Base-by-base conservation (phyloP, 1,140 invertebrate species). In the Drosophila parabipectinata region DNA sequence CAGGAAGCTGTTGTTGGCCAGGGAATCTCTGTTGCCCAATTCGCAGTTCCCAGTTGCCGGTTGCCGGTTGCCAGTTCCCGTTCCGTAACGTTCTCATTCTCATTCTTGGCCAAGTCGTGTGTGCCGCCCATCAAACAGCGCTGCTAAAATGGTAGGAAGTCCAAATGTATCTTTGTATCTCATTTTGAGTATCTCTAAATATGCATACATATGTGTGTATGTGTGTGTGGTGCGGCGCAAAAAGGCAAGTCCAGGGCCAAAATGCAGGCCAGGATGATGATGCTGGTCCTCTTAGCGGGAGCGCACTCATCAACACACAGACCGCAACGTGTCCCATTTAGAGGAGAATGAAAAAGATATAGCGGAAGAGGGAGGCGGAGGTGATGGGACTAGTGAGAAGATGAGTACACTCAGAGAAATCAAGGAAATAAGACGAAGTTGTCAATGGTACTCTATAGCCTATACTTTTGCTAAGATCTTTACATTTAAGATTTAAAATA, bases 151-250 rank as follows among this genome's bases (percentile, higher is more conserved):
- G 82, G 82, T 87, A 87, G 83, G 83, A 87, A 89, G 83, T 89
- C 82, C 83, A 88, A 88, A 83, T 88, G 83, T 88, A 88, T 88
- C 83, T 88, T 88, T 79, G 76, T 88, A 88, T 88, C 83, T 79
- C 79, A 88, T 88, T 88, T 83, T 88, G 79, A 89, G 84, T 88
- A 88, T 88, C 83, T 87, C 82, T 88, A 88, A 87, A 85, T 85
- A 85, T 85, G 82, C 83, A 39, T 37, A 52, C n/a, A n/a, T 47
- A 41, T 37, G 8, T 56, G 28, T 14, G 64, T 64, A 61, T 64
- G 58, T 59, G 21, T 58, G 59, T 28, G 55, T 61, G 60, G 53
- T 58, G 63, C 52, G 87, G 79, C 84, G 67, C 83, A 88, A 88
- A 88, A 78, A 75, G 75, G 53, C 74, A 84, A 79, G 71, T 68